phyloP scores from a whole-genome alignment of 2,888 invertebrate genomes.

The Malthinus flaveolus region DNA sequence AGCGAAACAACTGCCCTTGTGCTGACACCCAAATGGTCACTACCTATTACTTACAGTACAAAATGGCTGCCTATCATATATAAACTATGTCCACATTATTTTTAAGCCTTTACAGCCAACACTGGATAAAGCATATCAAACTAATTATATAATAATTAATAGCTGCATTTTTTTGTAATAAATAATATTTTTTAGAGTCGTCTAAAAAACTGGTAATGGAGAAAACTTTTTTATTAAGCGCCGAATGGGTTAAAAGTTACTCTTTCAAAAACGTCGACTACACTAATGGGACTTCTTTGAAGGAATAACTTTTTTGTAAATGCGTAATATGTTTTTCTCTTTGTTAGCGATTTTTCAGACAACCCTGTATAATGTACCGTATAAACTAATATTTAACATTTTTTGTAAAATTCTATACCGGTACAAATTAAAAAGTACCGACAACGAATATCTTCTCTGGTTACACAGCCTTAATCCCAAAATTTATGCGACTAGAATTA shows the following conservation, averaged over 20 bases:
- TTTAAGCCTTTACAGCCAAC: conserved; percentile 20
- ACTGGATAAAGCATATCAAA: conserved; percentile 19
- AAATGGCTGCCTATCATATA: conserved; percentile 21
- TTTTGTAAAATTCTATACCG: conserved; percentile 15
- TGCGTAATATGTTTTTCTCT: no score
- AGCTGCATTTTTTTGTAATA: conserved; percentile 21
- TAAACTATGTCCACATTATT: conserved; percentile 10
- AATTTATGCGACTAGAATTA: conserved; percentile 41
- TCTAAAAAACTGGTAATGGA: no score
- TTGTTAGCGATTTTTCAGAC: no score
- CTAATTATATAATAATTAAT: conserved; percentile 11
- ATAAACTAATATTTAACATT: conserved; percentile 10
- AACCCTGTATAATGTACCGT: conserved; percentile 4
- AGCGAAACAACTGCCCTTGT: no score
- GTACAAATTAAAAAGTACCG: conserved; percentile 30
- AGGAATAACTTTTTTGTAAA: no score
- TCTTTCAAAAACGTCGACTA: no score
- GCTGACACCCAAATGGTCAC: no score
- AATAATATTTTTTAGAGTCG: conserved; percentile 14
- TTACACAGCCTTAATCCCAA: conserved; percentile 54
- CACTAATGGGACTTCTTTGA: no score
- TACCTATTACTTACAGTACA: neutral
- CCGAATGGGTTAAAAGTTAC: no score
- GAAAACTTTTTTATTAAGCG: no score
- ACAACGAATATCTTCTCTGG: conserved; percentile 45